Percentiles rank a stretch among this genome's conserved stretches.
Conservation (phyloP, 2,113 vertebrate genomes). For the Gnathonemus echidnorhynchus region DNA sequence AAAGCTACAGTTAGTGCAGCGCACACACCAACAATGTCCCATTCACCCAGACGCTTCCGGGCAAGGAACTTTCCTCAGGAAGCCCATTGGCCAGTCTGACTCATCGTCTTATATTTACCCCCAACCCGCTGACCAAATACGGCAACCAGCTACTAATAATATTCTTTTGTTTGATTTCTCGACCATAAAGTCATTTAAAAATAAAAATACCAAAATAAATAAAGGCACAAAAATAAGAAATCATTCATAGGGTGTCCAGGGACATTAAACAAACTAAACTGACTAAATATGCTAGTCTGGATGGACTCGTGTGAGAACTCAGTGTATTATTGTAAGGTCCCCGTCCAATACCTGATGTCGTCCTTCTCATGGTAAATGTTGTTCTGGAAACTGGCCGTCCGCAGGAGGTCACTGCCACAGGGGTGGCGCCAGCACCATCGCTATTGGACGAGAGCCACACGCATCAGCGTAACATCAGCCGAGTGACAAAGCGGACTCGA, state of each 20-base stretch:
- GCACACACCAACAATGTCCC: background rate
- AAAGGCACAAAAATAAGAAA: background rate
- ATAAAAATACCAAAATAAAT: constrained; percentile 1
- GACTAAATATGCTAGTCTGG: background rate
- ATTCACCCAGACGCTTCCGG: background rate
- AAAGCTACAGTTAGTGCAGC: background rate
- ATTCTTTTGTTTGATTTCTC: background rate
- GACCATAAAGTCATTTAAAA: background rate
- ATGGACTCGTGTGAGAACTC: background rate
- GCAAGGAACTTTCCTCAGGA: background rate
- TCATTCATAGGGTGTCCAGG: background rate
- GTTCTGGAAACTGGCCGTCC: constrained; percentile 75
- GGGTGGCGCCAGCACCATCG: constrained; percentile 85
- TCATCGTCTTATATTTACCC: background rate
- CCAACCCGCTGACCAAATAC: background rate
- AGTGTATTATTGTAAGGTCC: background rate
- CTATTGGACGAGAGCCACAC: constrained; percentile 43
- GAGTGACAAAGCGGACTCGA: background rate
- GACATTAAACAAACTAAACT: background rate
- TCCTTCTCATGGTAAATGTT: constrained; percentile 85
- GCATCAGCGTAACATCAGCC: background rate
- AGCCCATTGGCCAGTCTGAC: background rate
- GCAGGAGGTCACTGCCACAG: constrained; percentile 73
- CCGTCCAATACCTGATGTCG: constrained; percentile 69
- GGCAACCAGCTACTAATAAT: background rate